A percentile compares a stretch with the other conserved stretches of the same genome.
phyloP scores from a whole-genome alignment of 2,888 invertebrate genomes.

The Mimumesa dahlbomi region DNA sequence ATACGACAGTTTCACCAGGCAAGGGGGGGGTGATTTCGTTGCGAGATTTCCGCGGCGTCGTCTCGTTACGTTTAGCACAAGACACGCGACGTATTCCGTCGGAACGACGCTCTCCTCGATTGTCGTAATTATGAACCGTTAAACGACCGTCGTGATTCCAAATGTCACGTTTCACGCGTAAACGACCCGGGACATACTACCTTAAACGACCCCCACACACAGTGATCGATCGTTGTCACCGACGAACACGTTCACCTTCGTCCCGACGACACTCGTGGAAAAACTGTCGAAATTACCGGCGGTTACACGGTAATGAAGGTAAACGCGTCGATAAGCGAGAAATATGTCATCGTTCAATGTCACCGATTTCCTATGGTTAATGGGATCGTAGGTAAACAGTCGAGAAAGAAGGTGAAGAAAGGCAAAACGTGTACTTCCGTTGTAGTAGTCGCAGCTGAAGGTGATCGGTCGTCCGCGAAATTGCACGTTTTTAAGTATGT shows the following conservation, averaged over 20 bases:
- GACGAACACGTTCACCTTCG: no score
- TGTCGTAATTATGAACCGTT: background rate
- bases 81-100: background rate
- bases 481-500: slow-evolving; percentile 43
- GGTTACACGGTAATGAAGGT: no score
- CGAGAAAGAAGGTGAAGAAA: background rate
- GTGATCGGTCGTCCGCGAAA: slow-evolving; percentile 32
- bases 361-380: slow-evolving; percentile 26
- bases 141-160: background rate
- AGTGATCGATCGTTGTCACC: background rate
- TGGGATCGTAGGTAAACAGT: slow-evolving; percentile 30
- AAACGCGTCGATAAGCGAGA: no score
- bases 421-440: slow-evolving; percentile 19
- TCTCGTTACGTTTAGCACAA: slow-evolving; percentile 22
- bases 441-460: slow-evolving; percentile 27
- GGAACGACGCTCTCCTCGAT: no score
- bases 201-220: no score
- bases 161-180: background rate
- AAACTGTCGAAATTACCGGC: no score
- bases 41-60: slow-evolving; percentile 9
- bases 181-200: no score
- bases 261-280: no score
- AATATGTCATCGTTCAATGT: slow-evolving; percentile 54
- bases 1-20: slow-evolving; percentile 56
- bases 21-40: slow-evolving; percentile 52